These are phyloP conservation scores for Calameuta pallipes DNA, from an alignment of 2,888 invertebrate genomes.

Conservation along the genomic window DNA sequence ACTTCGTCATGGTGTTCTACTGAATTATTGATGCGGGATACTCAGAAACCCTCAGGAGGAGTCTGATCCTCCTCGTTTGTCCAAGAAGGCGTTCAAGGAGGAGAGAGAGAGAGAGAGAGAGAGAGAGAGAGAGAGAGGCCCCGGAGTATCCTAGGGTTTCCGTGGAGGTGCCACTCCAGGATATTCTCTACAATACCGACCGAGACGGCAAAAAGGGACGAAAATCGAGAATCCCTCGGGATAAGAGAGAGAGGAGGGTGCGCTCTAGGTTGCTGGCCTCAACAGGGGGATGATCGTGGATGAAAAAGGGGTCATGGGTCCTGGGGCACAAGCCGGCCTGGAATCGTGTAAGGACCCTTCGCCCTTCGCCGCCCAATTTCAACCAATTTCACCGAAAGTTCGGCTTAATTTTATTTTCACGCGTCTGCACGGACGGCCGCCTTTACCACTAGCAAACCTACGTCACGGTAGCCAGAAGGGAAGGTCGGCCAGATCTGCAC, in stretches of 20 bases:
- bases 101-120: not conserved
- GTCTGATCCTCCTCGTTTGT: constrained; percentile 4
- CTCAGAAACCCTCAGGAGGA: constrained; percentile 42
- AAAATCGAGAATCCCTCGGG: too few relatives aligned
- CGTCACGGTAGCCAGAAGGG: too few relatives aligned
- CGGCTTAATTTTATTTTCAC: constrained; percentile 71
- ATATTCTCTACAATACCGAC: too few relatives aligned
- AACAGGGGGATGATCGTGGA: not conserved
- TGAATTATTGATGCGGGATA: constrained; percentile 65
- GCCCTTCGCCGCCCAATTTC: constrained; percentile 69
- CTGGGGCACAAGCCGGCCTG: not conserved
- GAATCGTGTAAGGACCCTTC: not conserved
- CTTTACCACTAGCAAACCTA: constrained; percentile 18
- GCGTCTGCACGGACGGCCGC: constrained; percentile 56
- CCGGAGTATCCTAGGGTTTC: not conserved
- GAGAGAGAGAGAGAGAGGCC: not conserved
- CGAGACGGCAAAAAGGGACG: too few relatives aligned
- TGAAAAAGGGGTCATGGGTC: not conserved
- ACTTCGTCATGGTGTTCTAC: constrained; percentile 63
- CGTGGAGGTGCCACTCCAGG: too few relatives aligned
- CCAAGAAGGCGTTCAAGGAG: constrained; percentile 6
- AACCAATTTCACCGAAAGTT: constrained; percentile 73
- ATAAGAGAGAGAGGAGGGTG: too few relatives aligned
- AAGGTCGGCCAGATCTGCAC: not conserved
- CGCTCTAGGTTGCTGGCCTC: too few relatives aligned